Conservation (phyloP, 2,113 vertebrate species). For the Cyphomyrus plagiostoma region DNA sequence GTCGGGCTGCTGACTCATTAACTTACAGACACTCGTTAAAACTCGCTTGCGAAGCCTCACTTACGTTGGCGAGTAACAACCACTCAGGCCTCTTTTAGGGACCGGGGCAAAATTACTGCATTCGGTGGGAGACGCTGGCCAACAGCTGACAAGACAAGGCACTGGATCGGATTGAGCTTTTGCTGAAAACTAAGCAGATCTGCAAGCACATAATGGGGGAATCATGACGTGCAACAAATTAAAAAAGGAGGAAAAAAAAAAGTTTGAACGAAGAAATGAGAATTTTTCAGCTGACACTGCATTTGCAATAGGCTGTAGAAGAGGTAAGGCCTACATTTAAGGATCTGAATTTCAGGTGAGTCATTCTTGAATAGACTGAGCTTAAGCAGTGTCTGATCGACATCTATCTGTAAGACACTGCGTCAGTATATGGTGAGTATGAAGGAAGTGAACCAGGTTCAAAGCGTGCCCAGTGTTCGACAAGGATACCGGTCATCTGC, state of each 20-base stretch:
- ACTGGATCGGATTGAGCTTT: not conserved
- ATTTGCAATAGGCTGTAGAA: not conserved
- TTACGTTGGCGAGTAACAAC: conserved; percentile 4
- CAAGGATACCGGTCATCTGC: not conserved
- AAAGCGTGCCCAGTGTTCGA: not conserved
- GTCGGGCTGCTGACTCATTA: conserved; percentile 24
- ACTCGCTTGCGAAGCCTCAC: conserved; percentile 1
- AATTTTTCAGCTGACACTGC: not conserved
- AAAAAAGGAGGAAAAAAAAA: not conserved
- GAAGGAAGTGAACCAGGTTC: not conserved
- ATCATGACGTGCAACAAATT: not conserved
- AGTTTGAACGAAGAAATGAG: not conserved
- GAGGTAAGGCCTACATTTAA: not conserved
- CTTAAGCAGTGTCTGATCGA: not conserved
- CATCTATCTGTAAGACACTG: not conserved
- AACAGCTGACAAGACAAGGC: not conserved
- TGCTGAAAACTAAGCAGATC: not conserved
- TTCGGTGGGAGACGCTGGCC: not conserved
- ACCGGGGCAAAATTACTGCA: not conserved
- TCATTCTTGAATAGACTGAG: not conserved
- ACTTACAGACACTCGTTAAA: conserved; percentile 24
- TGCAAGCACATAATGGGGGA: not conserved
- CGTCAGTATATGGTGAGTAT: not conserved
- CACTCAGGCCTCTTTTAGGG: not conserved
- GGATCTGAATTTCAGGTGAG: not conserved